These are phyloP conservation scores for Hypothenemus hampei DNA, from an alignment of 1,140 invertebrate species.

Conservation along the genomic window DNA sequence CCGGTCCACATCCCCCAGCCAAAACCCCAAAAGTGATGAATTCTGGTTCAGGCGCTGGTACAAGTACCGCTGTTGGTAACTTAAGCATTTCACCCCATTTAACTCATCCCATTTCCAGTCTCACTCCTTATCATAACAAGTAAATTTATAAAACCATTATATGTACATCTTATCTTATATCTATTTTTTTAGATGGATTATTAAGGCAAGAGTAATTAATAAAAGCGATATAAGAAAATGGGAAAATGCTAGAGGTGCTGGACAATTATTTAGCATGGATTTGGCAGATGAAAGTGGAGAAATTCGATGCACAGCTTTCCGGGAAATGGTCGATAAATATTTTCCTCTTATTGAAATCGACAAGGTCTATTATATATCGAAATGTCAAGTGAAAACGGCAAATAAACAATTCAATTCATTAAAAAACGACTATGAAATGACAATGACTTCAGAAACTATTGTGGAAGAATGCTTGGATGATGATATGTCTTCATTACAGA, in stretches of 20 bases:
- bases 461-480: slow-evolving; percentile 66
- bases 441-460: slow-evolving; percentile 75
- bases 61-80: background rate
- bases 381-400: slow-evolving; percentile 78
- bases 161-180: slow-evolving; percentile 3
- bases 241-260: slow-evolving; percentile 88
- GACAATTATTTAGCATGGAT: slow-evolving; percentile 90
- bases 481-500: slow-evolving; percentile 55
- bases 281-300: slow-evolving; percentile 91
- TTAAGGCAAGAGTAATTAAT: slow-evolving; percentile 82
- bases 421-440: slow-evolving; percentile 96
- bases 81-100: slow-evolving; percentile 39
- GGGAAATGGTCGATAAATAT: slow-evolving; percentile 83
- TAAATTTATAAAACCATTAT: too few relatives aligned
- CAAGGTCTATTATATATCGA: slow-evolving; percentile 85
- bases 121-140: slow-evolving; percentile 90
- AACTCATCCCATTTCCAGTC: slow-evolving; percentile 66
- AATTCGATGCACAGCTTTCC: slow-evolving; percentile 93
- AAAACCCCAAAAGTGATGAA: slow-evolving; percentile 10
- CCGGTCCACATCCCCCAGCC: background rate
- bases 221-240: slow-evolving; percentile 81
- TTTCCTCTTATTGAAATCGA: slow-evolving; percentile 84
- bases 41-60: background rate
- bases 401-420: slow-evolving; percentile 84
- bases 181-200: slow-evolving; percentile 69